phyloP scores from a whole-genome alignment of 23 tunicate genomes.

The Botrylloides violaceus region DNA sequence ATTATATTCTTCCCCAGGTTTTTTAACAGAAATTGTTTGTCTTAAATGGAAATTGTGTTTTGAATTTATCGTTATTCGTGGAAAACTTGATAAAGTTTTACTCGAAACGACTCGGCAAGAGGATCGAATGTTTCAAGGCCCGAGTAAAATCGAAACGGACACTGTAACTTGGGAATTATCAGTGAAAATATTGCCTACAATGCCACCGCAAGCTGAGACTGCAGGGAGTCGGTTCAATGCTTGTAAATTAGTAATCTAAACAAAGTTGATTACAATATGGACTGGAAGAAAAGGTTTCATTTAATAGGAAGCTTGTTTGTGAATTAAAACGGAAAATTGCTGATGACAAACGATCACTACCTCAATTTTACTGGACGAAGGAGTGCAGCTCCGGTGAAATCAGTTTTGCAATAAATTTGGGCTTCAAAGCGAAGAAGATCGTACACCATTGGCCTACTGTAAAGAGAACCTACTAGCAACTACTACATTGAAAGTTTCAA shows the following conservation, averaged over 20 bases:
- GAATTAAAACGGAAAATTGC: too few relatives aligned
- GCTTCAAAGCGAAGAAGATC: too few relatives aligned
- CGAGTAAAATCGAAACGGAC: conserved; percentile 71
- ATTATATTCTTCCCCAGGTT: conserved; percentile 69
- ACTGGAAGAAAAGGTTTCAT: too few relatives aligned
- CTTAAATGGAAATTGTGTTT: conserved; percentile 90
- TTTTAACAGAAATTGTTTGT: conserved; percentile 84
- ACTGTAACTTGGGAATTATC: conserved; percentile 86
- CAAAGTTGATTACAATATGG: too few relatives aligned
- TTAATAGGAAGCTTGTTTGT: too few relatives aligned
- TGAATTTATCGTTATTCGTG: conserved; percentile 76
- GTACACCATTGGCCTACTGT: too few relatives aligned
- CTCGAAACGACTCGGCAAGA: conserved; percentile 30
- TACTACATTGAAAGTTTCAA: too few relatives aligned
- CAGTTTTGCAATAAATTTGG: too few relatives aligned
- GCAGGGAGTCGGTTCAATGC: conserved; percentile 7
- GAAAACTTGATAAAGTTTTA: conserved; percentile 35
- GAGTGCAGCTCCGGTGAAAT: too few relatives aligned
- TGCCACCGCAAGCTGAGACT: conserved; percentile 91
- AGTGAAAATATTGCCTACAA: conserved; percentile 68
- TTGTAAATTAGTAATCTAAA: neutral
- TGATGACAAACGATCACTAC: too few relatives aligned
- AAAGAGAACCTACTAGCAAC: too few relatives aligned
- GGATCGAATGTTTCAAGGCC: conserved; percentile 94
- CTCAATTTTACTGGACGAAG: too few relatives aligned